A percentile compares a stretch with the other conserved stretches of the same genome.
Conservation (phyloP, 2,888 invertebrate species). For the Andrena marginata region DNA sequence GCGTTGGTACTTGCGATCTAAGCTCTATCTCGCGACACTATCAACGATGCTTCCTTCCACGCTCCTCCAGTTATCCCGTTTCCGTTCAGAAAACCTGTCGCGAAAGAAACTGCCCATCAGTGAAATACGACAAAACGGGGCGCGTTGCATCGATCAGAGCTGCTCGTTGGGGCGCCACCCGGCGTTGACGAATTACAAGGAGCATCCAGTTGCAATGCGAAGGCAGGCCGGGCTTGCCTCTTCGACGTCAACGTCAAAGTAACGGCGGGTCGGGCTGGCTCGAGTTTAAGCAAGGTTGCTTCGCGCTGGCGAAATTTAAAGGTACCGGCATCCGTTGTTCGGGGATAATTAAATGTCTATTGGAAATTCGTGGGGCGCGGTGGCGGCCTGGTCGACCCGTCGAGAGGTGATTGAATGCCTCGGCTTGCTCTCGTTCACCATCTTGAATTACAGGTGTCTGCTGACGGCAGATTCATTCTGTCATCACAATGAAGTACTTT, state of each 20-base stretch:
- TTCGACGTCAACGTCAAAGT: conserved; percentile 42
- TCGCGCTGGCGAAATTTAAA: conserved; percentile 62
- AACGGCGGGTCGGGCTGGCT: conserved; percentile 10
- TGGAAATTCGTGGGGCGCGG: conserved; percentile 65
- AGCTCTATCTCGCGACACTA: too few species aligned
- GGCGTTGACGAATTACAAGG: conserved; percentile 36
- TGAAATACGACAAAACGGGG: background rate
- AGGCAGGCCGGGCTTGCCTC: background rate
- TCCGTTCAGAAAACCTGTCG: too few species aligned
- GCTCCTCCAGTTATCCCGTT: background rate
- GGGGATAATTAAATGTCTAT: conserved; percentile 72
- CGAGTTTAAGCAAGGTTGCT: conserved; percentile 27
- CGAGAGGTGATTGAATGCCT: conserved; percentile 68
- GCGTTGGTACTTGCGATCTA: too few species aligned
- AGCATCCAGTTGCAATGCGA: conserved; percentile 41
- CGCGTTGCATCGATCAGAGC: conserved; percentile 8
- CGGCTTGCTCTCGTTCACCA: conserved; percentile 55
- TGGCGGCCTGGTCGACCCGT: conserved; percentile 46
- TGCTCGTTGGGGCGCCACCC: background rate
- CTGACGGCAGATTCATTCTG: conserved; percentile 69
- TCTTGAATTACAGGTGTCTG: conserved; percentile 72
- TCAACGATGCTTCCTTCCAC: too few species aligned
- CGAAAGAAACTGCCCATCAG: background rate
- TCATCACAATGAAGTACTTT: conserved; percentile 68
- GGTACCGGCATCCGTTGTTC: conserved; percentile 52